Base-by-base conservation (phyloP, 2,797 vertebrate genomes). In the Sebastes vulpes region DNA sequence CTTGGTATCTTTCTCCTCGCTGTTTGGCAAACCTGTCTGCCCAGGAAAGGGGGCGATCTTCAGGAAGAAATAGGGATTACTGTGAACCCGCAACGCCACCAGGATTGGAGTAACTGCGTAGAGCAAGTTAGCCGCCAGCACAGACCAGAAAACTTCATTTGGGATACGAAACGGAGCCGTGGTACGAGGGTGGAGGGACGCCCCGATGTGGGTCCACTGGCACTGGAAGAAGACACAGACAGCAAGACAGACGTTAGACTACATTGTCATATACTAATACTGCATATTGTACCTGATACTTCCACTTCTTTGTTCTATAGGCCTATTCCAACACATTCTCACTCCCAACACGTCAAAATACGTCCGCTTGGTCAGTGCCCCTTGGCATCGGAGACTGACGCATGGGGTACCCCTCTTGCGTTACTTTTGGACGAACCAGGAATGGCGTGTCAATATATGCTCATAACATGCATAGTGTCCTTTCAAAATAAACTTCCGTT, bases 201-300 rank as follows among this genome's bases (percentile, higher is more conserved):
- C 97, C 4, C 97, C 97, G 1, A 97, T 79, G 80, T 99, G 97
- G 9, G 95, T 80, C 95, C 98, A 98, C 90, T 98, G 98, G 6
- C 97, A 97, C 98, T 99, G 92, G 10, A 75, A 48, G 50, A n/a
- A 82, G 61, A 85, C 26, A 81, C 48, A 70, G 38, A 76, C n/a
- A 65, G 21, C 8, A 38, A 65, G 11, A 56, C 6, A 60, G 23
- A 77, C 6, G 18, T 82, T 29, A 76, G 71, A 54, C 9, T 26
- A 8, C 21, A 11, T 6, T 63, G 8, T 48, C 31, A 31, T 50
- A 3, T 20, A 70, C 10, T 4, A 53, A 67, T 56, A 20, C 2
- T 35, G 28, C 4, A 67, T 52, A 31, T 12, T 31, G 31, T 57
- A 35, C 23, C 10, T 28, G 31, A 25, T 20, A 23, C 12, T 28